Conservation (phyloP, 2,797 vertebrate genomes). For the Mormyrus hasselquistii region DNA sequence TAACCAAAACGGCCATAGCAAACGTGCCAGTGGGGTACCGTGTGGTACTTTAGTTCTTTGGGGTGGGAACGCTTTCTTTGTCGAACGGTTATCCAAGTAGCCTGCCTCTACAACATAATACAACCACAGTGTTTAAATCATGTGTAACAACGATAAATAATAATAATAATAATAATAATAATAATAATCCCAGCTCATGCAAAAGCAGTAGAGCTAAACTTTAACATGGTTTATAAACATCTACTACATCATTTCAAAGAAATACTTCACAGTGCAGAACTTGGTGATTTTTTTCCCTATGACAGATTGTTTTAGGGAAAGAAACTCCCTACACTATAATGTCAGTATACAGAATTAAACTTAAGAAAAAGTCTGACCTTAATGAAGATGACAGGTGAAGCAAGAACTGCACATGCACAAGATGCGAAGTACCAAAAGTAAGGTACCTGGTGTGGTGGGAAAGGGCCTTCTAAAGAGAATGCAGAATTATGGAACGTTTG, state of each 20-base stretch:
- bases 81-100: neutral
- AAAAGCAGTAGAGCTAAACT: neutral
- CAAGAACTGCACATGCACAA: neutral
- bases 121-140: too few species aligned
- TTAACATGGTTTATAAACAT: neutral
- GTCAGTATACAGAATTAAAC: neutral
- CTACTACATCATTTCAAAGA: neutral
- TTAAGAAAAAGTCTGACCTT: neutral
- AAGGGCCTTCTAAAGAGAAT: neutral
- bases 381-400: neutral
- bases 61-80: neutral
- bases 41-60: too few species aligned
- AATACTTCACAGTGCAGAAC: neutral
- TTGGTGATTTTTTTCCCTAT: neutral
- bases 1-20: neutral
- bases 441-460: too few species aligned
- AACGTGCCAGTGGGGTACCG: neutral
- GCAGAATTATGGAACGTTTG: neutral
- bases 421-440: neutral
- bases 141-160: too few species aligned
- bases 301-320: neutral
- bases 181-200: neutral
- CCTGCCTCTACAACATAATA: too few species aligned
- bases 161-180: too few species aligned
- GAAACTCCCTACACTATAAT: neutral